Conservation (phyloP, 2,797 vertebrate genomes). For the Nothura maculosa region DNA sequence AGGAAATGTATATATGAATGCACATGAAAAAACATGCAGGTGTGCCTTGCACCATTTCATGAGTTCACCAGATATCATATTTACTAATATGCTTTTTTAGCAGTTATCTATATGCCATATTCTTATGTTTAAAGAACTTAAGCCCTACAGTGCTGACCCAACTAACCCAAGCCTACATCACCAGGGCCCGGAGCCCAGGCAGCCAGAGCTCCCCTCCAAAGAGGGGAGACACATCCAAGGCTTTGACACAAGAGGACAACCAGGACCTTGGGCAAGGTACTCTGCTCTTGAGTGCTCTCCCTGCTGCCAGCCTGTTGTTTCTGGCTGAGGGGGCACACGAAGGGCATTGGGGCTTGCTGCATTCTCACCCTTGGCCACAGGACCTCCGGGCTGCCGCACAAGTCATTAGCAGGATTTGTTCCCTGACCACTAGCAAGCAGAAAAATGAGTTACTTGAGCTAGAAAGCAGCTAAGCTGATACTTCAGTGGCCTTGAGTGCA, state of each 20-base stretch:
- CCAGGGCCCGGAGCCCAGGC: not conserved
- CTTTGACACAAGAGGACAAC: not conserved
- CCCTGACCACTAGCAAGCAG: not conserved
- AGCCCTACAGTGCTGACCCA: rapidly evolving
- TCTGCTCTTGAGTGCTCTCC: not conserved
- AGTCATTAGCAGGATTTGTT: not conserved
- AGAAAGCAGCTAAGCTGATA: not conserved
- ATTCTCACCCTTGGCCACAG: not conserved
- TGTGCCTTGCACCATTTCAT: not conserved
- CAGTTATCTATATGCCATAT: not conserved
- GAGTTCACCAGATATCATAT: not conserved
- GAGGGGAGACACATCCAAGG: rapidly evolving
- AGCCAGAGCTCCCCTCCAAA: not conserved
- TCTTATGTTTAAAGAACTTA: not conserved
- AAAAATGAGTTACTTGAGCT: not conserved
- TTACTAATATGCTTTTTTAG: not conserved
- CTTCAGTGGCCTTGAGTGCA: not conserved
- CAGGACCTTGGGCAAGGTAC: not conserved
- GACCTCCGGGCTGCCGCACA: not conserved
- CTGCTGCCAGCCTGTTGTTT: not conserved
- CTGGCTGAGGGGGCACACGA: not conserved
- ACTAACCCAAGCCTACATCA: rapidly evolving
- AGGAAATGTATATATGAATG: not conserved
- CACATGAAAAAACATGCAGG: not conserved
- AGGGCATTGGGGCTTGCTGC: not conserved